These are phyloP conservation scores for Gymnodraco acuticeps DNA, from an alignment of 2,797 vertebrate species.

Conservation along the genomic window DNA sequence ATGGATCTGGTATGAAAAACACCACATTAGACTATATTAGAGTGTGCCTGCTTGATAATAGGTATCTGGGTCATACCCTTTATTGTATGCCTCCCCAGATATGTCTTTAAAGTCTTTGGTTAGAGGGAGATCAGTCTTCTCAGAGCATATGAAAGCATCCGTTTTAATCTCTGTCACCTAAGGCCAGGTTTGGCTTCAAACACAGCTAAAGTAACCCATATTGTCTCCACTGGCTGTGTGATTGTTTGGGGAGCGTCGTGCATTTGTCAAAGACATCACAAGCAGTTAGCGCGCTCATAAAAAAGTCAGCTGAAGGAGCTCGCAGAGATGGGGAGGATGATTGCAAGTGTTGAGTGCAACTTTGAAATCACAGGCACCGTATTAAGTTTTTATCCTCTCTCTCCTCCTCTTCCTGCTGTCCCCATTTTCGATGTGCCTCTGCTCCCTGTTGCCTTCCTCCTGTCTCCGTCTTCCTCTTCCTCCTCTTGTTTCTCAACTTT, in stretches of 20 bases:
- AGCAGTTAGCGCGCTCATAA: conserved; percentile 64
- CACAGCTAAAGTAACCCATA: conserved; percentile 22
- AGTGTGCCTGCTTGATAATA: conserved; percentile 30
- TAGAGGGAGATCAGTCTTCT: conserved; percentile 12
- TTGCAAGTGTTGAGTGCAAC: conserved; percentile 56
- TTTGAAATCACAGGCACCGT: conserved; percentile 57
- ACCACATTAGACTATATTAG: conserved; percentile 27
- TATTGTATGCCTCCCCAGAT: conserved; percentile 23
- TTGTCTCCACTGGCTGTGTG: conserved; percentile 35
- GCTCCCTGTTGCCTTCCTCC: conserved; percentile 29
- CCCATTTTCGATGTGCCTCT: conserved; percentile 38
- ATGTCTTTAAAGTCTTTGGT: conserved; percentile 19
- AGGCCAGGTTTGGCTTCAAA: conserved; percentile 49
- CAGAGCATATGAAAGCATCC: conserved; percentile 5
- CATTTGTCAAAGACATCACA: conserved; percentile 65
- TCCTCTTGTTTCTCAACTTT: conserved; percentile 16
- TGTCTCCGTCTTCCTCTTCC: conserved; percentile 45
- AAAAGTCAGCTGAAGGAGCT: conserved; percentile 52
- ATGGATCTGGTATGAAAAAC: neutral
- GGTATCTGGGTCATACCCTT: conserved; percentile 39
- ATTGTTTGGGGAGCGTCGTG: conserved; percentile 44
- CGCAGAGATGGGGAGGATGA: conserved; percentile 38
- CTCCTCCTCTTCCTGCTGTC: conserved; percentile 50
- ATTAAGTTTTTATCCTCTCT: conserved; percentile 70
- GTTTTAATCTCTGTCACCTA: conserved; percentile 35